Evolutionary conservation across 1,140 invertebrate species (phyloP).

Genomic region (Dendrolimus punctatus): DNA sequence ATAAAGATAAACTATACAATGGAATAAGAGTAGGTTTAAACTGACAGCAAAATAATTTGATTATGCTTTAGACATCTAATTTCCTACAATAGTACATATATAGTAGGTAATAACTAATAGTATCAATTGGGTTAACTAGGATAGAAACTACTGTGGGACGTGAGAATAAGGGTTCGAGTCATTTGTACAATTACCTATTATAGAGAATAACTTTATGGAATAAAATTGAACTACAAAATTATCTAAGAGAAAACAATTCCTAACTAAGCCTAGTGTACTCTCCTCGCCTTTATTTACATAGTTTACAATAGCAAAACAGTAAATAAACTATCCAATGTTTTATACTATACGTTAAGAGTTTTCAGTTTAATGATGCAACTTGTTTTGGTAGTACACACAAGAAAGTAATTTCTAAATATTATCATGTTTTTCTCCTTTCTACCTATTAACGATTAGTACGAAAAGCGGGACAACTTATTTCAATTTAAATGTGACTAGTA

Average conservation of each 20-base stretch:
- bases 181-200: constrained; percentile 59
- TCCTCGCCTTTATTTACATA: background rate
- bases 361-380: too few species aligned
- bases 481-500: too few species aligned
- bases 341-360: too few species aligned
- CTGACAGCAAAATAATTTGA: background rate
- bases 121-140: constrained; percentile 15
- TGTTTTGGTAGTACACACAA: too few species aligned
- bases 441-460: too few species aligned
- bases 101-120: constrained; percentile 5
- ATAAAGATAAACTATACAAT: too few species aligned
- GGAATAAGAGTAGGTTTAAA: background rate
- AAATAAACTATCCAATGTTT: too few species aligned
- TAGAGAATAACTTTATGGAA: constrained; percentile 28
- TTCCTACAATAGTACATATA: background rate
- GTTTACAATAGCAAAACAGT: too few species aligned
- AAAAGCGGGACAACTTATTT: too few species aligned
- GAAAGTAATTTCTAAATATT: too few species aligned
- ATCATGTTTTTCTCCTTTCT: too few species aligned
- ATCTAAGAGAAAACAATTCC: constrained; percentile 9
- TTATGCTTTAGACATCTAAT: background rate
- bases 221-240: constrained; percentile 31
- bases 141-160: constrained; percentile 52
- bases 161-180: constrained; percentile 61
- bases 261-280: constrained; percentile 1